Conservation (phyloP, 1,140 invertebrate species). For the Bradynema listronoti region DNA sequence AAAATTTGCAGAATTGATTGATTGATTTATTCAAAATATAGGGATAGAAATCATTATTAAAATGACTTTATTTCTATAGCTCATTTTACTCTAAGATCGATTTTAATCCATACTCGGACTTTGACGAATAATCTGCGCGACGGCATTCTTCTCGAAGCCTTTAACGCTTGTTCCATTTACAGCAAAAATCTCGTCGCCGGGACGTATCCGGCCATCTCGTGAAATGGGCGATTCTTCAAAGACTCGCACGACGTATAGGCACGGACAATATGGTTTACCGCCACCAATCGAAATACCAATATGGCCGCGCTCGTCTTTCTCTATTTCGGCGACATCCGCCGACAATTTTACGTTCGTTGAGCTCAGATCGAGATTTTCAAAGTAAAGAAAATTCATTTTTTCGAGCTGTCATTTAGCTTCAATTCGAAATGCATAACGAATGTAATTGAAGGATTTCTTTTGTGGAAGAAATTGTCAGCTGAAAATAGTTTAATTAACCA, state of each 20-base stretch:
- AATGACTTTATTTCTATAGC: too few species aligned
- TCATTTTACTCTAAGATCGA: neutral
- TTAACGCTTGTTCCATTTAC: conserved; percentile 85
- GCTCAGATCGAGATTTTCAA: too few species aligned
- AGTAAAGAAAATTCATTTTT: too few species aligned
- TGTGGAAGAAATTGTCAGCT: too few species aligned
- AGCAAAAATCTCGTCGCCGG: conserved; percentile 88
- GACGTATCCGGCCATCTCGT: conserved; percentile 78
- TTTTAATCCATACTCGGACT: neutral
- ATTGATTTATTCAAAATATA: too few species aligned
- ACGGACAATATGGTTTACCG: conserved; percentile 87
- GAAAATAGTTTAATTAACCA: too few species aligned
- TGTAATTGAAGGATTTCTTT: too few species aligned
- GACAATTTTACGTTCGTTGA: too few species aligned
- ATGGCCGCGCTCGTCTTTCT: conserved; percentile 38
- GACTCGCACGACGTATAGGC: conserved; percentile 85
- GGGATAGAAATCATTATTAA: too few species aligned
- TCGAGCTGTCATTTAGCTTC: too few species aligned
- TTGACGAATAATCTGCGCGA: conserved; percentile 89
- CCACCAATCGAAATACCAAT: conserved; percentile 82
- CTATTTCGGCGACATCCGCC: conserved; percentile 34
- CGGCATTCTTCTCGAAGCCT: conserved; percentile 92
- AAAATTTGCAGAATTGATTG: too few species aligned
- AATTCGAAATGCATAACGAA: too few species aligned
- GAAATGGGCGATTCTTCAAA: conserved; percentile 94